Evolutionary conservation across 2,888 invertebrate genomes (phyloP), one percentile per base, ranked within the genome.

Genomic region (Ethmia dodecea): DNA sequence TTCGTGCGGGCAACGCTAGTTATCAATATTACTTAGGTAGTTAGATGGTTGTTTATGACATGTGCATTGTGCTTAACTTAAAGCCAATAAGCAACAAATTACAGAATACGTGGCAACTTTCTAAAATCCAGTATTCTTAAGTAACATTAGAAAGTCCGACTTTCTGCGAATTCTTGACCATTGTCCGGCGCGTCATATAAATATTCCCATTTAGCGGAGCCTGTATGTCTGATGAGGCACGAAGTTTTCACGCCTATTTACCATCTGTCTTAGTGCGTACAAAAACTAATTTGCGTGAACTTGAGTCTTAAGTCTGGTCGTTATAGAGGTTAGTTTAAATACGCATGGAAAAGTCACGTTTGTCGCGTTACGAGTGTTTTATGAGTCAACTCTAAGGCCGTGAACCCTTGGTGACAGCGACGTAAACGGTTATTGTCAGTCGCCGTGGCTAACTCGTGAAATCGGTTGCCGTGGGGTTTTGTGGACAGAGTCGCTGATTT

Each of bases 391-490:
- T 55, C 62, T 44, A 57, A 58, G 60, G 59, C 71, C 70, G 63
- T 74, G 79, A 72, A 71, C 73, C 60, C 55, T 60, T 61, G 58
- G 73, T 70, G 79, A 79, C 79, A 69, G 55, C 52, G 62, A 57
- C 54, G 69, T 72, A 71, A 76, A 74, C 56, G 71, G 60, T 61
- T 75, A 81, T 83, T 84, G 83, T 83, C 84, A 81, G 81, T 79
- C 63, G 53, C 61, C 80, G 80, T 83, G 63, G 62, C 83, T 76
- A 83, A 84, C 65, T 60, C 74, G 81, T 79, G 77, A 84, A 84
- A 84, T 86, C 71, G 56, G 47, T 79, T 59, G 60, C 69, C 69
- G 52, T 72, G 74, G 73, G 64, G 80, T 75, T 75, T 36, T 28
- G n/a, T 35, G 57, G 37, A 65, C 56, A 60, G 33, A 43, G 49